Evolutionary conservation across 1,140 invertebrate species (phyloP).

Genomic region (Heterodera carotae): DNA sequence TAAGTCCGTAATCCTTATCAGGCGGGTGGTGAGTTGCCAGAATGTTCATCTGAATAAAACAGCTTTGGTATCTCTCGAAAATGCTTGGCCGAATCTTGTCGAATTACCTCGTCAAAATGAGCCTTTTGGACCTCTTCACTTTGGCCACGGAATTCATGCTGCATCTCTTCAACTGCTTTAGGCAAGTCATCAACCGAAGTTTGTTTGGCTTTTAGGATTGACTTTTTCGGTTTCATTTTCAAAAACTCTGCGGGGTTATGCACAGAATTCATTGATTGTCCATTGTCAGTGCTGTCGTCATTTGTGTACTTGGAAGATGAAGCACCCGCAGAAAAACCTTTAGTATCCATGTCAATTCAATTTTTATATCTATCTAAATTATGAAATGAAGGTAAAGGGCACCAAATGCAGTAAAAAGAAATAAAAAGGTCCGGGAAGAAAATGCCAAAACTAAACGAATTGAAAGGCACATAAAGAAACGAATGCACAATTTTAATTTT

Average conservation of each 20-base stretch:
- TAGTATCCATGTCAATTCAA: not conserved
- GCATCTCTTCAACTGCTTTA: constrained; percentile 4
- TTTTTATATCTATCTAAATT: not conserved
- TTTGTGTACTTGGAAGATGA: not conserved
- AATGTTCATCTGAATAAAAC: constrained; percentile 87
- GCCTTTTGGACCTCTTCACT: constrained; percentile 57
- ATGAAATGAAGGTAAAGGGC: not conserved
- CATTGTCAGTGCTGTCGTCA: constrained; percentile 5
- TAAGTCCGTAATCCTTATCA: constrained; percentile 98
- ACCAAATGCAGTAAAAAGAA: not conserved
- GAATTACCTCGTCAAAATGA: constrained; percentile 69
- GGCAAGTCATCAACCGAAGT: constrained; percentile 40
- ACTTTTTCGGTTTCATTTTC: constrained; percentile 63
- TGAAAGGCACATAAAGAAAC: not conserved
- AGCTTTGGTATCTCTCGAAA: not conserved
- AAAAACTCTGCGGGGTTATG: constrained; percentile 58
- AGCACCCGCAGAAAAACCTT: not conserved
- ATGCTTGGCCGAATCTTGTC: not conserved
- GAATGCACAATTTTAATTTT: not conserved
- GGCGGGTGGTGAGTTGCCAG: constrained; percentile 93
- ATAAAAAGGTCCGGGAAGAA: not conserved
- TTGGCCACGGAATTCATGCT: constrained; percentile 26
- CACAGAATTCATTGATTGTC: constrained; percentile 8
- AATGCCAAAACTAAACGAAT: not conserved
- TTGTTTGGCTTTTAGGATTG: constrained; percentile 62